These are phyloP conservation scores for Corythaeola cristata DNA, from an alignment of 2,113 vertebrate species.

Conservation along the genomic window DNA sequence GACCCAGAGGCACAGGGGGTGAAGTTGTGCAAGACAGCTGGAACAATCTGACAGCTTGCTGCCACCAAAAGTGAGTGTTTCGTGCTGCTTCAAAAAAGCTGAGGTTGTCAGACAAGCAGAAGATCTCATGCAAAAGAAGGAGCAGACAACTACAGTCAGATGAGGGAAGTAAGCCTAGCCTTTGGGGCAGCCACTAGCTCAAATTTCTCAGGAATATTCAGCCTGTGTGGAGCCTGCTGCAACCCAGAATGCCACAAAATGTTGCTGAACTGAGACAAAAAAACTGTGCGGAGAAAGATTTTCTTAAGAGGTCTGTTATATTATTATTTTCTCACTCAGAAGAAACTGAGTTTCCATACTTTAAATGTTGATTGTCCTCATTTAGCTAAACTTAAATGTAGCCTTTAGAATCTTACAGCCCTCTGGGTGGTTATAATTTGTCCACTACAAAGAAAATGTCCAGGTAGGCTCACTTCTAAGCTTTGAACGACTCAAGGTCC, in stretches of 20 bases:
- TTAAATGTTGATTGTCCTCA: background rate
- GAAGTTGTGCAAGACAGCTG: conserved; percentile 38
- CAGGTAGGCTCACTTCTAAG: background rate
- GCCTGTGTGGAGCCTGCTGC: background rate
- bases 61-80: background rate
- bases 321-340: background rate
- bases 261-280: background rate
- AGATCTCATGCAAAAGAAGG: background rate
- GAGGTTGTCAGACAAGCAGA: background rate
- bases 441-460: background rate
- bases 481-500: background rate
- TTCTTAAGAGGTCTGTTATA: background rate
- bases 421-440: background rate
- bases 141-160: background rate
- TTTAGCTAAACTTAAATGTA: background rate
- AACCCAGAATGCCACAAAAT: background rate
- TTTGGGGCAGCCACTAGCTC: conserved; percentile 5
- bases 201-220: conserved; percentile 6
- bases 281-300: background rate
- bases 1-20: background rate
- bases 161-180: conserved; percentile 2
- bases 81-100: conserved; percentile 10
- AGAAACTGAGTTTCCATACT: background rate
- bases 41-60: background rate
- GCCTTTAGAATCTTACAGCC: background rate